Evolutionary conservation across 2,888 invertebrate genomes (phyloP).

Genomic region (Hartigia nigra): DNA sequence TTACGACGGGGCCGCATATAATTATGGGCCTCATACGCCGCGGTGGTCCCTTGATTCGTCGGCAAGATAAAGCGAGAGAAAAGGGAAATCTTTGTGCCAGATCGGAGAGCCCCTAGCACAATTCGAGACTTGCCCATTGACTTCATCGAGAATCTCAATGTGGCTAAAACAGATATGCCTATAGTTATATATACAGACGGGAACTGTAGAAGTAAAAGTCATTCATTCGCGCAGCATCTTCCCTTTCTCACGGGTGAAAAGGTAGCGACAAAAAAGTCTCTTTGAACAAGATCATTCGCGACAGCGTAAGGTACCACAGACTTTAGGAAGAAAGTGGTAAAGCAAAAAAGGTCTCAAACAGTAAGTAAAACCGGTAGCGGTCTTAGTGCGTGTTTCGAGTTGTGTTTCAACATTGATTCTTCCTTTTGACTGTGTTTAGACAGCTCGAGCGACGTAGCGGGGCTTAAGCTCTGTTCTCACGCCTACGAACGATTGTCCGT

Average conservation of each 20-base stretch:
- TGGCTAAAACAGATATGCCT: neutral
- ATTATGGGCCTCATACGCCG: conserved; percentile 6
- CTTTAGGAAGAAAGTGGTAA: neutral
- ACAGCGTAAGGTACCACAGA: neutral
- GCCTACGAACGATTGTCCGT: conserved; percentile 40
- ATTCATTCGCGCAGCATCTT: neutral
- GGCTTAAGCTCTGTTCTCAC: conserved; percentile 41
- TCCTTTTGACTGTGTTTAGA: conserved; percentile 18
- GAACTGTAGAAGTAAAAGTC: neutral
- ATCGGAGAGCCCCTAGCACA: neutral
- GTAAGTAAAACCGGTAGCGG: conserved; percentile 14
- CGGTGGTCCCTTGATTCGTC: conserved; percentile 9
- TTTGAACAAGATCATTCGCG: neutral
- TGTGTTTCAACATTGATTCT: conserved; percentile 27
- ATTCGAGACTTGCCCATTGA: neutral
- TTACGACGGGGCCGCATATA: conserved; percentile 8
- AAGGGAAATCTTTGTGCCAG: conserved; percentile 8
- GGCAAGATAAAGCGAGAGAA: neutral
- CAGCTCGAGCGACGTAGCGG: conserved; percentile 33
- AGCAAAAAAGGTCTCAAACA: neutral
- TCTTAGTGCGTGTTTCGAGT: conserved; percentile 18
- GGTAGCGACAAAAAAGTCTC: neutral
- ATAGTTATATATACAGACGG: neutral
- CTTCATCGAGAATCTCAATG: neutral
- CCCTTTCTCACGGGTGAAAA: conserved; percentile 1